Evolutionary conservation across 2,888 invertebrate species (phyloP).

Genomic region (Harpalus rubripes): DNA sequence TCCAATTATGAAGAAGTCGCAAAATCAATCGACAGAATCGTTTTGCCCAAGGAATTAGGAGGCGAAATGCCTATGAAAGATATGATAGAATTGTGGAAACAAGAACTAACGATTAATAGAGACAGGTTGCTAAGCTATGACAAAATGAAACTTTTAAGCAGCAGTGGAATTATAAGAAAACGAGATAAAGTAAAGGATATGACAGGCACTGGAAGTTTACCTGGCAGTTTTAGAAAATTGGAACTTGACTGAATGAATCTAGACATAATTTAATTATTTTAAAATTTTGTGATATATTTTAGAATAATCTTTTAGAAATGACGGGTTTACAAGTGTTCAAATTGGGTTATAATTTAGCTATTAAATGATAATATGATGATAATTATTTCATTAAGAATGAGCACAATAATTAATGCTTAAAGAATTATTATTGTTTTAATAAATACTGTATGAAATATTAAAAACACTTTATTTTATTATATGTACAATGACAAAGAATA

Average conservation of each 20-base stretch:
- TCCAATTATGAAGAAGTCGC: conserved; percentile 81
- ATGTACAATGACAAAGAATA: conserved; percentile 27
- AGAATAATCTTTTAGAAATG: conserved; percentile 14
- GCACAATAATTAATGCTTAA: too few relatives aligned
- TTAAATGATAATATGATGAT: background rate
- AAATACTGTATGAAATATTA: conserved; percentile 17
- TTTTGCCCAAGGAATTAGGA: conserved; percentile 86
- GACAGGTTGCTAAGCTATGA: conserved; percentile 82
- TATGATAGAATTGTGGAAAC: conserved; percentile 85
- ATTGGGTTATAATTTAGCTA: conserved; percentile 39
- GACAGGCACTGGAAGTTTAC: conserved; percentile 73
- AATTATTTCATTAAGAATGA: conserved; percentile 8
- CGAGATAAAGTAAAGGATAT: conserved; percentile 75
- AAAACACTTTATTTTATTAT: conserved; percentile 44
- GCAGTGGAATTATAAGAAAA: conserved; percentile 79
- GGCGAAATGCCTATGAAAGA: conserved; percentile 85
- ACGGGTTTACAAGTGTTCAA: conserved; percentile 53
- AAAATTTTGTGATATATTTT: conserved; percentile 58
- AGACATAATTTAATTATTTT: conserved; percentile 1
- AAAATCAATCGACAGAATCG: conserved; percentile 81
- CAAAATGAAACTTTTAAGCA: conserved; percentile 83
- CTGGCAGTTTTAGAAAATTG: conserved; percentile 85
- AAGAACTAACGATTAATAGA: conserved; percentile 81
- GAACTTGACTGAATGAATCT: conserved; percentile 81
- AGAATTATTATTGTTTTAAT: conserved; percentile 22